Conservation (phyloP, 2,797 vertebrate species). For the Mionectes olivaceus region DNA sequence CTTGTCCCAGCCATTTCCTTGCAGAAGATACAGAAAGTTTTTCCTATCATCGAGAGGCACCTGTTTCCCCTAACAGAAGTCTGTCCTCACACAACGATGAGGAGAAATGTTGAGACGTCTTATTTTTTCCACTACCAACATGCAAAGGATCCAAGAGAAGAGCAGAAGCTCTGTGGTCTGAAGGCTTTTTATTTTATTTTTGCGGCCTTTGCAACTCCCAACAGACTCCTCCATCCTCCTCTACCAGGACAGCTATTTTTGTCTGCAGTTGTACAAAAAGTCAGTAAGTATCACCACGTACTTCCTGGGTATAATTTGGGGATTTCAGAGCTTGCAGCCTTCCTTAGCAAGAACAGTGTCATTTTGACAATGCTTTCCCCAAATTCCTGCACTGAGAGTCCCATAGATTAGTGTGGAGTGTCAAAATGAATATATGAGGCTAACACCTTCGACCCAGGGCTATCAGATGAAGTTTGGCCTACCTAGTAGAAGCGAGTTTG, state of each 20-base stretch:
- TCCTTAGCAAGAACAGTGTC: fast-evolving
- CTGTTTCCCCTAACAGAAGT: not conserved
- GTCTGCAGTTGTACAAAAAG: not conserved
- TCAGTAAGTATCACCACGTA: not conserved
- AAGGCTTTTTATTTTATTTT: not conserved
- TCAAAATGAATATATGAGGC: not conserved
- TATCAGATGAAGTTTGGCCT: not conserved
- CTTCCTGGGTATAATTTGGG: not conserved
- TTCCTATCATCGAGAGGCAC: not conserved
- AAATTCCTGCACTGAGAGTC: not conserved
- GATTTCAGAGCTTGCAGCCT: not conserved
- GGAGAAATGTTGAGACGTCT: not conserved
- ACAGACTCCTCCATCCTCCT: fast-evolving
- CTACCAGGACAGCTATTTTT: not conserved
- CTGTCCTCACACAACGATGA: fast-evolving
- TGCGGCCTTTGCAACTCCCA: not conserved
- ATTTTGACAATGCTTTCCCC: not conserved
- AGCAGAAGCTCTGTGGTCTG: not conserved
- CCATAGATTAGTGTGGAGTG: not conserved
- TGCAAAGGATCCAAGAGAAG: not conserved
- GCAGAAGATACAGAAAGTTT: not conserved
- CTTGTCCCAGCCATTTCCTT: not conserved
- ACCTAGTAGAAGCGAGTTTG: not conserved
- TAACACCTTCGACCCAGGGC: not conserved
- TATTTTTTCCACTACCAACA: not conserved